Percentiles rank a stretch among this genome's conserved stretches.
Conservation (phyloP, 2,888 invertebrate species). For the Sphaeridia pumilis region DNA sequence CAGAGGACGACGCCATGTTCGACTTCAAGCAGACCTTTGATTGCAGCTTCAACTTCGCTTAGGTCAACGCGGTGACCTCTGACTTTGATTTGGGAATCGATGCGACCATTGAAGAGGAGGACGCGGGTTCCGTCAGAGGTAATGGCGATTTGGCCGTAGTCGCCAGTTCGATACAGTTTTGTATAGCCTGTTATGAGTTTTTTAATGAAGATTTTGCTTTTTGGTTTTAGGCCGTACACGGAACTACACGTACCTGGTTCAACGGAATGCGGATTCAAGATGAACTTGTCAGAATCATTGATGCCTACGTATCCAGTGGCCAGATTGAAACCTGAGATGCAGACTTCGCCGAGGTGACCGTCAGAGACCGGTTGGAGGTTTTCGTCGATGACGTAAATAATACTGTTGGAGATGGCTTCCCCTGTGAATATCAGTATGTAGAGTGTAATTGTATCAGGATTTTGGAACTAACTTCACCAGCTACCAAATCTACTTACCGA, state of each 20-base stretch:
- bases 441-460: too few species aligned
- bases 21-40: slow-evolving; percentile 42
- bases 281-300: slow-evolving; percentile 30
- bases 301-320: slow-evolving; percentile 34
- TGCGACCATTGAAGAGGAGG: slow-evolving; percentile 24
- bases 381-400: slow-evolving; percentile 64
- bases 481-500: slow-evolving; percentile 6
- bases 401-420: slow-evolving; percentile 63
- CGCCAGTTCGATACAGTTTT: slow-evolving; percentile 27
- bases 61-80: slow-evolving; percentile 77
- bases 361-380: slow-evolving; percentile 54
- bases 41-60: slow-evolving; percentile 66
- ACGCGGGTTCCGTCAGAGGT: slow-evolving; percentile 15
- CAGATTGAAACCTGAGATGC: slow-evolving; percentile 20
- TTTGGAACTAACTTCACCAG: background rate
- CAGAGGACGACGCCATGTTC: slow-evolving; percentile 71
- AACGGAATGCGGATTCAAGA: slow-evolving; percentile 23
- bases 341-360: slow-evolving; percentile 43
- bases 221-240: background rate
- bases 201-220: background rate
- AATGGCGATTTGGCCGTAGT: slow-evolving; percentile 25
- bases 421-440: slow-evolving; percentile 46
- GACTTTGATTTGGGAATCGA: slow-evolving; percentile 57
- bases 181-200: slow-evolving; percentile 13
- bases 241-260: slow-evolving; percentile 13